Conservation (phyloP, 1,140 invertebrate species). For the Coenobita brevimanus region DNA sequence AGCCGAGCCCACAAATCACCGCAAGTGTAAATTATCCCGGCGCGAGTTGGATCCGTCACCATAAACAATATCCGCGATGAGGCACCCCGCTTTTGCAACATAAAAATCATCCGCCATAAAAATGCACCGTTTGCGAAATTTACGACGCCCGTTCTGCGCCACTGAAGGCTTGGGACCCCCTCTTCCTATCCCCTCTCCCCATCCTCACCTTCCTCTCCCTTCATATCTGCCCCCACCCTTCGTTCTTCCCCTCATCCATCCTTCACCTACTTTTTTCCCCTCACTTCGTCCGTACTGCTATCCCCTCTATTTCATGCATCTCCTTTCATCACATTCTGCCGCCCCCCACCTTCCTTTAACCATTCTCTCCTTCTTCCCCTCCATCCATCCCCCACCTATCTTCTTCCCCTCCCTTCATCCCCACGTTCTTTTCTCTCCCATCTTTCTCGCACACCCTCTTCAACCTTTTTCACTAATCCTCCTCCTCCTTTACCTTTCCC, state of each 20-base stretch:
- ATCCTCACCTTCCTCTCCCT: not conserved
- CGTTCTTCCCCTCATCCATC: not conserved
- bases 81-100: not conserved
- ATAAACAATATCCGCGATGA: constrained; percentile 36
- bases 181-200: not conserved
- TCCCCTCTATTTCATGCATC: not conserved
- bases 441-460: not conserved
- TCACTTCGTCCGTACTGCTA: not conserved
- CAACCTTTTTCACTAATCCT: not conserved
- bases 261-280: not conserved
- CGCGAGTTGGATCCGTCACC: constrained; percentile 27
- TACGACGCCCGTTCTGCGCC: not conserved
- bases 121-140: not conserved
- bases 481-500: not conserved
- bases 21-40: constrained; percentile 15
- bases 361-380: not conserved
- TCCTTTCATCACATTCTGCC: too few relatives aligned
- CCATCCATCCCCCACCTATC: not conserved
- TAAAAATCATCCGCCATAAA: constrained; percentile 28
- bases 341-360: not conserved
- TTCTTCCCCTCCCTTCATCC: not conserved
- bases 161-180: not conserved
- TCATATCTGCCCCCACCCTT: not conserved
- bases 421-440: not conserved
- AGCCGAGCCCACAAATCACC: constrained; percentile 1